Conservation (phyloP, 2,113 vertebrate genomes). For the Otolemur garnettii region DNA sequence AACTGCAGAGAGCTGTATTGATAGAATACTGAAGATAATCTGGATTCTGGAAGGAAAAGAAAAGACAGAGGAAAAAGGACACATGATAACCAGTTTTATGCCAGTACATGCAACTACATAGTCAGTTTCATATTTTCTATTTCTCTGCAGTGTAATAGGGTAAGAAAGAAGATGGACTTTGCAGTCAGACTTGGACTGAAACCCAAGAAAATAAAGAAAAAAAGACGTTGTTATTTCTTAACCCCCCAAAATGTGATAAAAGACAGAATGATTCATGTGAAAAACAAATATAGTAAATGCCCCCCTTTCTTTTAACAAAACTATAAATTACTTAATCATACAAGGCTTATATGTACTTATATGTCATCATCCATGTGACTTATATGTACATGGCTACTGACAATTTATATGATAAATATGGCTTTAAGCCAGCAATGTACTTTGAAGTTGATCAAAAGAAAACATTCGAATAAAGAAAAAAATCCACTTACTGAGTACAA, state of each 20-base stretch:
- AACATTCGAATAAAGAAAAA: conserved; percentile 23
- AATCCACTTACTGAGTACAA: background rate
- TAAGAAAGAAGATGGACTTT: conserved; percentile 11
- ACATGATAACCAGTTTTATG: conserved; percentile 40
- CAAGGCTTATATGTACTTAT: background rate
- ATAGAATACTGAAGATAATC: conserved; percentile 90
- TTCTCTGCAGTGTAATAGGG: background rate
- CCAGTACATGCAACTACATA: conserved; percentile 14
- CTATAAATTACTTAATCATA: conserved; percentile 45
- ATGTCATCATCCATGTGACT: background rate
- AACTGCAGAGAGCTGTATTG: conserved; percentile 90
- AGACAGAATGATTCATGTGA: background rate
- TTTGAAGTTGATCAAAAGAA: conserved; percentile 37
- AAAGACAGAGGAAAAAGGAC: background rate
- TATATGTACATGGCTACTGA: background rate
- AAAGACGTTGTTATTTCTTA: background rate
- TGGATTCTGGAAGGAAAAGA: conserved; percentile 89
- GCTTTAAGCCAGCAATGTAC: conserved; percentile 6
- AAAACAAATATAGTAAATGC: conserved; percentile 29
- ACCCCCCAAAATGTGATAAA: conserved; percentile 30
- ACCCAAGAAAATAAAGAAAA: conserved; percentile 1
- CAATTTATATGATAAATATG: conserved; percentile 49
- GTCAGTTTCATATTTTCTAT: background rate
- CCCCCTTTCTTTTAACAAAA: conserved; percentile 41
- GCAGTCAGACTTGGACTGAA: background rate